Base-by-base conservation (phyloP, 1,140 invertebrate genomes). In the Drosophila sturtevanti region DNA sequence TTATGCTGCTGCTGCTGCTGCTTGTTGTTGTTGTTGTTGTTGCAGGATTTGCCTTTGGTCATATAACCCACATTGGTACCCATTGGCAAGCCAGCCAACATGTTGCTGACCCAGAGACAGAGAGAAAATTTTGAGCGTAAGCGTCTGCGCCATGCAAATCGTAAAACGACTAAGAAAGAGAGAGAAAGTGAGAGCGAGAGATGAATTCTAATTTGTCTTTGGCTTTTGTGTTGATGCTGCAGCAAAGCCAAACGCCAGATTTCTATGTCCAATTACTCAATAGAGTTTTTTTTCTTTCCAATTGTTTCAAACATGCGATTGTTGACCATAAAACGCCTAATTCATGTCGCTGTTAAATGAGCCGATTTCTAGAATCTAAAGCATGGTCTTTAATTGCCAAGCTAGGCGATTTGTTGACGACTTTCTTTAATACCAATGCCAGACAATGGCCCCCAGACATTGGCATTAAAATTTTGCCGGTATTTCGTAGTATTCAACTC, bases 21-120 rank as follows among this genome's bases (percentile, higher is more conserved):
- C n/a, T n/a, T n/a, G n/a, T n/a, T 44, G 41, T 2, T 44, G 27
- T 1, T 31, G 27, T 6, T 31, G 27, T 1, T 31, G 27, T 6
- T 31, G 27, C 27, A 31, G 27, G 27, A 31, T 4, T 31, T 31
- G 41, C 41, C 41, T 14, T 44, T 34, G 55, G 62, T 62, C 72
- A 62, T 35, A 58, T 89, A 87, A 74, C 79, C 79, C 84, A 89
- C 82, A 77, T 87, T 66, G 60, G 27, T 24, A 59, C n/a, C n/a
- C n/a, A n/a, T n/a, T n/a, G n/a, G n/a, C n/a, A n/a, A n/a, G n/a
- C n/a, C n/a, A n/a, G n/a, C n/a, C 84, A 87, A 89, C 79, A 87
- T 87, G 82, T 87, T 87, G 82, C 82, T 87, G 84, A 87, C 82
- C 82, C 76, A 86, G 38, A 86, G 71, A 7, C 75, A 78, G 37